Evolutionary conservation across 2,888 invertebrate species (phyloP), one percentile per base, ranked within the genome.

Genomic region (Hypselothyrea guttata): DNA sequence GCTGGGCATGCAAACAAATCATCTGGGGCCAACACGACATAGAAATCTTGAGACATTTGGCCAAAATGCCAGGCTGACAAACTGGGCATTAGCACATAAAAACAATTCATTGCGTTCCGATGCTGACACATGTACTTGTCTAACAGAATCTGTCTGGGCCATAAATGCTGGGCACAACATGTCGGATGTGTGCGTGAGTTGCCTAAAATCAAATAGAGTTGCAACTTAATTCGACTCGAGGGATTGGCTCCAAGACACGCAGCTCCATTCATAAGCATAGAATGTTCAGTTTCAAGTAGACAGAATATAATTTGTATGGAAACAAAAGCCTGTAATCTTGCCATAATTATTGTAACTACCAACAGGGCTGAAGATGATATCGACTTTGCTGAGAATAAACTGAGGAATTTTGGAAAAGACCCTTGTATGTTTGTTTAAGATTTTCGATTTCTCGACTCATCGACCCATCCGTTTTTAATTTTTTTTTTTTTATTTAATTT

Each of bases 51-150:
- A 42, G 44, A 16, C 41, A 38, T 52, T 35, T 27, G 41, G 45
- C 28, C 37, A 31, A 11, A n/a, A 31, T 56, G 45, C 28, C 37
- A 31, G n/a, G 12, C 35, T 56, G 48, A n/a, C 7, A 30, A 46
- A 49, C 46, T 40, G 51, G 58, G 56, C 71, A 79, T 85, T 85
- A 85, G 79, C 85, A 85, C 84, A 81, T 79, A 85, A 79, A 79
- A 85, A 83, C 77, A 85, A 85, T 85, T 85, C 84, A 75, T 79
- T 79, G 73, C 67, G 47, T 54, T 9, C 47, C 66, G 49, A 38
- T 82, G 85, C 78, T 84, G 78, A 84, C 85, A 83, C 76, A 82
- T 82, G 68, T 77, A 78, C 63, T 61, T 61, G 51, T 53, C 12
- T 4, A 22, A 38, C 35, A 47, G 52, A 59, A 52, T 70, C 53